Base-by-base conservation (phyloP, 2,888 invertebrate species). In the Acleris sparsana region DNA sequence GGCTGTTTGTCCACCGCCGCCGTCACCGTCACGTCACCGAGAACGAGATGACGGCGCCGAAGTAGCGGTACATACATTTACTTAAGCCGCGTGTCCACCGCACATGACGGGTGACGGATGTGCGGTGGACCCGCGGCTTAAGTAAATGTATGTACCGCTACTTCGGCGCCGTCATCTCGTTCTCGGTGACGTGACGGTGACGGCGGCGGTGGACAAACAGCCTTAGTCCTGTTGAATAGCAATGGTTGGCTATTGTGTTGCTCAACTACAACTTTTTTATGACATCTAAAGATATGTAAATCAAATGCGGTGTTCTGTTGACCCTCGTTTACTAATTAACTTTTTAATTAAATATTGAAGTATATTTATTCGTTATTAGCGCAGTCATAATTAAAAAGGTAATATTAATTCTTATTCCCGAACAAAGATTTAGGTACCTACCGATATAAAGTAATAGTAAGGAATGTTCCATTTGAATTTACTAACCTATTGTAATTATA, bases 341-440 rank as follows among this genome's bases (percentile, higher is more conserved):
- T 43, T 43, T 53, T 61, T 46, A 48, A 53, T 57, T 46, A 57
- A 22, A 55, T 39, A 53, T 55, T 43, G 39, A 20, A n/a, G 49
- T 39, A 55, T 49, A 59, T 59, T 64, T 56, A 61, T 65, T 65
- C 44, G 43, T 60, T 44, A 60, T 48, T 48, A 60, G 43, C 13
- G 60, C 60, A 60, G 55, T 65, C 57, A 51, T 39, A 49, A 13
- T 25, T 44, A n/a, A 55, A 53, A 63, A 51, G 33, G 43, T 25
- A 29, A 39, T 56, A 60, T 56, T 53, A 22, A 20, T 57, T 57
- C 52, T 57, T 53, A 52, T 57, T 53, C 25, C 56, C 25, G 57
- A 62, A 62, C 56, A 62, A 62, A 66, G 39, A 61, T 55, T 57
- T 4, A 33, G 11, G 33, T n/a, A n/a, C n/a, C n/a, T n/a, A n/a